Evolutionary conservation across 2,888 invertebrate species (phyloP), one percentile per base, ranked within the genome.

Genomic region (Drepanosiphum platanoidis): DNA sequence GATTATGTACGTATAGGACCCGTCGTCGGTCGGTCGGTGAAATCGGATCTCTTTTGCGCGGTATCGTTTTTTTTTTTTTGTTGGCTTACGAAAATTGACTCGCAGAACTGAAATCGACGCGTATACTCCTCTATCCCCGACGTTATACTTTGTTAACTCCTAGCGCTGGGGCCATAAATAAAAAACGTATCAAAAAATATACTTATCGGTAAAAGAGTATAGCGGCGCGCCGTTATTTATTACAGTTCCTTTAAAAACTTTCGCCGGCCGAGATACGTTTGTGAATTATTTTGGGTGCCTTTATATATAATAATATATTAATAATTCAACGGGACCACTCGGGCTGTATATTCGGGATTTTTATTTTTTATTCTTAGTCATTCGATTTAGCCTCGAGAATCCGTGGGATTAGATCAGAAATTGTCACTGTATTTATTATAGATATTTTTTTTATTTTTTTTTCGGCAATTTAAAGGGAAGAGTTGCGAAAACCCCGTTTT

Each of bases 221-320:
- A 13, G 15, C 15, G 3, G 2, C 27, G 22, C 34, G 22, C 2
- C 13, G 68, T 79, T 46, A 79, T 79, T 78, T 78, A 66, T 78
- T 66, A 52, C 46, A 68, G 79, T 68, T 68, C n/a, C 9, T 1
- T n/a, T n/a, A n/a, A 34, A 66, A 52, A 34, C 27, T 79, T 79
- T 79, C 18, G 34, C 34, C 18, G 46, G 46, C 34, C 34, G 68
- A 79, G 34, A 79, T 9, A 34, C 46, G 34, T 68, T 46, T 52
- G 13, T 68, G 68, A 68, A 79, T 79, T 68, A 79, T 79, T 79
- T 68, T 9, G n/a, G n/a, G 46, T 52, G 27, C 3, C 34, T 52
- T 46, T 52, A 42, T 18, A n/a, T 52, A 42, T 18, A n/a, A 46
- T 79, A 79, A 66, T 79, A 52, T 34, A 68, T 79, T 79, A 79